These are phyloP conservation scores for Ptiloglossa arizonensis DNA, from an alignment of 1,140 invertebrate species.

Conservation along the genomic window DNA sequence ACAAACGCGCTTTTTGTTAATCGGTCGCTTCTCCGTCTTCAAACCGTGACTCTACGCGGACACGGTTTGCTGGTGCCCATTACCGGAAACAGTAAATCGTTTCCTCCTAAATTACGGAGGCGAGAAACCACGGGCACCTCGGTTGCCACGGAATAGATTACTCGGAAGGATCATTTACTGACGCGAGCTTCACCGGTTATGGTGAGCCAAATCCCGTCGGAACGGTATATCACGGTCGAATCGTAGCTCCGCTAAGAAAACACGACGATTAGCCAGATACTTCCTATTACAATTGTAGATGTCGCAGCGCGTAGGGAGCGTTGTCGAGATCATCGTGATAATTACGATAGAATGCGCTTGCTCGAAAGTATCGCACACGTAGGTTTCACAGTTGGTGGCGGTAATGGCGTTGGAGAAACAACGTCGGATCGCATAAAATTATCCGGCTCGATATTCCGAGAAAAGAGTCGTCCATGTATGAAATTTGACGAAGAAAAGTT, in stretches of 20 bases:
- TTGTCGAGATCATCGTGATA: neutral
- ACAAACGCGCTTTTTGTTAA: constrained; percentile 54
- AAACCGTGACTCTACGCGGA: constrained; percentile 39
- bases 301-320: neutral
- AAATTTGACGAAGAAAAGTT: neutral
- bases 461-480: neutral
- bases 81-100: constrained; percentile 71
- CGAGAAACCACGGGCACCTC: constrained; percentile 52
- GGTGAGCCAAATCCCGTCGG: constrained; percentile 3
- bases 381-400: neutral
- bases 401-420: neutral
- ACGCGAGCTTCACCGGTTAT: constrained; percentile 23
- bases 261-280: constrained; percentile 23
- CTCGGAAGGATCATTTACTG: constrained; percentile 38
- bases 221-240: neutral
- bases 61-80: constrained; percentile 59
- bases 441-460: neutral
- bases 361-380: too few relatives aligned
- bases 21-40: constrained; percentile 24
- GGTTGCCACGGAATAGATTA: constrained; percentile 42
- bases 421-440: neutral
- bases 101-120: constrained; percentile 70
- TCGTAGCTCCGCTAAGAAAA: neutral
- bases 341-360: neutral
- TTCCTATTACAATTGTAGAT: constrained; percentile 32